Evolutionary conservation across 2,113 vertebrate genomes (phyloP).

Genomic region (Genyomyrus donnyi): DNA sequence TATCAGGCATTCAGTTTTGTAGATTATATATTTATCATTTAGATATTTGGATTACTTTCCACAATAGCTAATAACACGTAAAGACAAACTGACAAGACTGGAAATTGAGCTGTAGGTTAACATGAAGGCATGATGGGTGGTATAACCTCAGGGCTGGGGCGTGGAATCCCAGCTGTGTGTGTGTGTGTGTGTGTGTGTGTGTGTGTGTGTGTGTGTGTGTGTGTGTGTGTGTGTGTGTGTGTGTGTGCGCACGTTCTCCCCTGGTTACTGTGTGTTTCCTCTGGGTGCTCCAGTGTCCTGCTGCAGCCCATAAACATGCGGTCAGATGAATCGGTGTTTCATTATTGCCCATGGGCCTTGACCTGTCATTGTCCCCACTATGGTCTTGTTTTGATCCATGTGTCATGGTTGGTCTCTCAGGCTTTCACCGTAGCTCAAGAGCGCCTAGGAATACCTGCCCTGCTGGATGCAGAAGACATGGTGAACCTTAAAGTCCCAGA

Average conservation of each 20-base stretch:
- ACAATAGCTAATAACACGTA: not conserved
- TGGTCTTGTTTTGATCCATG: not conserved
- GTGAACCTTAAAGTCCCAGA: conserved; percentile 85
- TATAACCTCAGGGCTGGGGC: not conserved
- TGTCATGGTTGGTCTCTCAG: conserved; percentile 44
- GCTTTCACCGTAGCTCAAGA: conserved; percentile 84
- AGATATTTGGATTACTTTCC: not conserved
- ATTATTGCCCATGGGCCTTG: not conserved
- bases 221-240: not conserved
- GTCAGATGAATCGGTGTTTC: not conserved
- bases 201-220: not conserved
- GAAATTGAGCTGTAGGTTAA: not conserved
- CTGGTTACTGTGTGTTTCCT: not conserved
- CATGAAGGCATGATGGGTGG: not conserved
- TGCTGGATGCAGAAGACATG: conserved; percentile 96
- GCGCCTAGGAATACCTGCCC: conserved; percentile 83
- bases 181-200: not conserved
- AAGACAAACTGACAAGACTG: not conserved
- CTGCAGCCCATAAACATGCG: not conserved
- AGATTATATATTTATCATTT: not conserved
- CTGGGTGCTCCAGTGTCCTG: not conserved
- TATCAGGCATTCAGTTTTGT: not conserved
- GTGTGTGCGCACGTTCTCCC: not conserved
- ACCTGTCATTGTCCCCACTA: not conserved
- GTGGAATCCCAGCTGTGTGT: not conserved